phyloP scores from a whole-genome alignment of 2,113 vertebrate genomes.

The Anthoscopus minutus region DNA sequence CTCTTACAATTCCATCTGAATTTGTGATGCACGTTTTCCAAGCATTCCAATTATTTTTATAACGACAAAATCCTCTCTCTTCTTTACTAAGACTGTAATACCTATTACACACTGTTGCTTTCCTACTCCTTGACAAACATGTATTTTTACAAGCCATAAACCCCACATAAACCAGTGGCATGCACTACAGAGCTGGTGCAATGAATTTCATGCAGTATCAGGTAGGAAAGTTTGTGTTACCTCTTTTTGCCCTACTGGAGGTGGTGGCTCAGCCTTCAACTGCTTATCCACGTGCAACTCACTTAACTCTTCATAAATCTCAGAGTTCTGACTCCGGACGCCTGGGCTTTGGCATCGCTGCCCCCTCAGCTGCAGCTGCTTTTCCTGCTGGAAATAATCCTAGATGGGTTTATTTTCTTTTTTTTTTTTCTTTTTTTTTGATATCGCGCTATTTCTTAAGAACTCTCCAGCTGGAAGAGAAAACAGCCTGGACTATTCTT shows the following conservation, averaged over 20 bases:
- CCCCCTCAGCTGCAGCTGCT: slow-evolving; percentile 56
- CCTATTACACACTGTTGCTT: not conserved
- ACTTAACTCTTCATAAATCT: slow-evolving; percentile 69
- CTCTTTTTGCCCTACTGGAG: slow-evolving; percentile 62
- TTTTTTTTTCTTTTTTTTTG: slow-evolving; percentile 36
- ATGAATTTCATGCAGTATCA: slow-evolving; percentile 51
- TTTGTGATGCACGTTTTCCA: not conserved
- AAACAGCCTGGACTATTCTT: not conserved
- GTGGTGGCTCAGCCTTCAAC: slow-evolving; percentile 51
- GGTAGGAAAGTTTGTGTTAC: slow-evolving; percentile 57
- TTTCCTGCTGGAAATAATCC: slow-evolving; percentile 68
- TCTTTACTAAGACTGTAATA: not conserved
- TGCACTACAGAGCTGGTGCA: slow-evolving; percentile 16
- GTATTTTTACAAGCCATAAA: not conserved
- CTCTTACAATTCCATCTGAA: not conserved
- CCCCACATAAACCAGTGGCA: not conserved
- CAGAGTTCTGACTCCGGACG: slow-evolving; percentile 57
- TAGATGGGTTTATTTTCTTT: slow-evolving; percentile 56
- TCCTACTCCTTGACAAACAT: not conserved
- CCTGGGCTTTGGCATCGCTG: slow-evolving; percentile 62
- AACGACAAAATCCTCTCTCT: not conserved
- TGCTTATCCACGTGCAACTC: slow-evolving; percentile 63
- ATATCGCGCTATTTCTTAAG: slow-evolving; percentile 17
- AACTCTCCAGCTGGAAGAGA: slow-evolving; percentile 4
- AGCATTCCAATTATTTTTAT: not conserved